Conservation (phyloP, 2,888 invertebrate species). For the Romanomermis culicivorax region DNA sequence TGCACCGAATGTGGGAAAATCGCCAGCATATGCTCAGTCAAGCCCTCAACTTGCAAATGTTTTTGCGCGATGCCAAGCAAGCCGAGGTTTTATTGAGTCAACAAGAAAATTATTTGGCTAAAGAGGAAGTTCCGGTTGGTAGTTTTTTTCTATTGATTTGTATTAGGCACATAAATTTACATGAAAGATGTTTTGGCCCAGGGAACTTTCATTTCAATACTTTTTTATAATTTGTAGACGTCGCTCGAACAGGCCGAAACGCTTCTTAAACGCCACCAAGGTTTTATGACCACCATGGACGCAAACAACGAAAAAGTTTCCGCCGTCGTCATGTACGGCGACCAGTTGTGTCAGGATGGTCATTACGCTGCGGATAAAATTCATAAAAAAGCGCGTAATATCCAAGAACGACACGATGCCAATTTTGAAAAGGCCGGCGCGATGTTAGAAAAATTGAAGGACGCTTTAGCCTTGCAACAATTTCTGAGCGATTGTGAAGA, state of each 20-base stretch:
- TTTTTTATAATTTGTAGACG: slow-evolving; percentile 33
- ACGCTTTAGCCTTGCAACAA: slow-evolving; percentile 82
- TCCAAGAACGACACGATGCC: slow-evolving; percentile 49
- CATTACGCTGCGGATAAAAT: slow-evolving; percentile 93
- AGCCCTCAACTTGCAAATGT: slow-evolving; percentile 65
- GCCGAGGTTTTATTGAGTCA: slow-evolving; percentile 82
- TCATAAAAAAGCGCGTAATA: slow-evolving; percentile 78
- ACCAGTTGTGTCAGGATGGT: slow-evolving; percentile 64
- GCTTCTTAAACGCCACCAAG: slow-evolving; percentile 85
- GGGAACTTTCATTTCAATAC: background rate
- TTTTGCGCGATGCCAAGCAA: slow-evolving; percentile 87
- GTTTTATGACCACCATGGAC: slow-evolving; percentile 97
- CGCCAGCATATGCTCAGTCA: slow-evolving; percentile 78
- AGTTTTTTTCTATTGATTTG: background rate
- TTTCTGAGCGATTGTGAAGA: slow-evolving; percentile 78
- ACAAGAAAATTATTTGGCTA: slow-evolving; percentile 88
- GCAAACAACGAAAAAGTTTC: slow-evolving; percentile 96
- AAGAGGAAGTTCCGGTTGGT: slow-evolving; percentile 72
- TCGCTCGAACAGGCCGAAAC: slow-evolving; percentile 85
- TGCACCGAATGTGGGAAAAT: slow-evolving; percentile 99
- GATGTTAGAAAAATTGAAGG: slow-evolving; percentile 64
- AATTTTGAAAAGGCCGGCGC: slow-evolving; percentile 72
- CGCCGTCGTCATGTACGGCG: slow-evolving; percentile 68
- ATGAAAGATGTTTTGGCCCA: too few species aligned
- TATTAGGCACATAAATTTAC: too few species aligned